Evolutionary conservation across 2,113 vertebrate species (phyloP).

Genomic region (Litocranius walleri): DNA sequence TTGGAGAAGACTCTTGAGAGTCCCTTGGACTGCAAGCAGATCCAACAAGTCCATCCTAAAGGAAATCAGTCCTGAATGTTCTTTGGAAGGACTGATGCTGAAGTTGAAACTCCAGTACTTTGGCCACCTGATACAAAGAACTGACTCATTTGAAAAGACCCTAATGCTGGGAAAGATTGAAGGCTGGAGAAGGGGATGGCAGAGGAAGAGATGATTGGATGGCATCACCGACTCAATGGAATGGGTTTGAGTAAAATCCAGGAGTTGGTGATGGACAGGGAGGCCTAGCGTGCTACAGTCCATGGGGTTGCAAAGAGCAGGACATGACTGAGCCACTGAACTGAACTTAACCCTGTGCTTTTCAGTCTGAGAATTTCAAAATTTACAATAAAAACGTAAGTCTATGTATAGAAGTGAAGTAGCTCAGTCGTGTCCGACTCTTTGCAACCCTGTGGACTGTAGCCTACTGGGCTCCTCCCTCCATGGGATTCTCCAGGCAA

Average conservation of each 20-base stretch:
- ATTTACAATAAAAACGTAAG: neutral
- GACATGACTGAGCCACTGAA: neutral
- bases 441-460: no score
- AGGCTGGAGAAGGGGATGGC: accelerated
- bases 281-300: accelerated
- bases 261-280: neutral
- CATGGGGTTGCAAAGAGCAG: accelerated
- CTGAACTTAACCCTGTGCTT: neutral
- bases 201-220: neutral
- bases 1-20: neutral
- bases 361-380: neutral
- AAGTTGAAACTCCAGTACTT: neutral
- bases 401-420: neutral
- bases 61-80: neutral
- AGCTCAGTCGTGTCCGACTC: no score
- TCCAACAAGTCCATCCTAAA: neutral
- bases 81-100: neutral
- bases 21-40: neutral
- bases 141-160: neutral
- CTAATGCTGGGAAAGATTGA: neutral
- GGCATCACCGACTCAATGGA: neutral
- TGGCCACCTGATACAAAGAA: neutral
- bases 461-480: no score
- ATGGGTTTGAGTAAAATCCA: neutral
- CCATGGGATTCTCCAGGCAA: no score